Conservation (phyloP, 2,113 vertebrate species). For the Thamnophis sirtalis region DNA sequence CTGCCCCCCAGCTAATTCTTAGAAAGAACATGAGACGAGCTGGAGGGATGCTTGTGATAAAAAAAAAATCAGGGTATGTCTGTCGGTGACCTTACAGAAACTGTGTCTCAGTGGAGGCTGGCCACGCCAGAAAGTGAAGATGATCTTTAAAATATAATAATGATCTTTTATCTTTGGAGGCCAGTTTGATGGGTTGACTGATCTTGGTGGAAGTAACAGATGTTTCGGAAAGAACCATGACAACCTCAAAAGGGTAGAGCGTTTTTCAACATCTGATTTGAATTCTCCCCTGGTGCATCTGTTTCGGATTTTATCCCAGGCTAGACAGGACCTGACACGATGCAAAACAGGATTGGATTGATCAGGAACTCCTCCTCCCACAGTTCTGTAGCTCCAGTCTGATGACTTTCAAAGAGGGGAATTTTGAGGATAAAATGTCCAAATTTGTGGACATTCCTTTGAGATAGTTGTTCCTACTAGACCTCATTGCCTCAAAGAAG, state of each 20-base stretch:
- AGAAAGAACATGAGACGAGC: neutral
- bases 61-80: neutral
- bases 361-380: neutral
- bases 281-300: too few relatives aligned
- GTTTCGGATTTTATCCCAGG: neutral
- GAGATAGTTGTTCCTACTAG: neutral
- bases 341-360: neutral
- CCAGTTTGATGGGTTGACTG: neutral
- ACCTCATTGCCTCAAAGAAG: neutral
- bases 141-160: neutral
- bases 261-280: neutral
- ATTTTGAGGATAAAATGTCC: neutral
- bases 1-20: slow-evolving; percentile 3
- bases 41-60: neutral
- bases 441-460: neutral
- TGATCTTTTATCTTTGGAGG: neutral
- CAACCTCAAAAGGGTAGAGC: neutral
- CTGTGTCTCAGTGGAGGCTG: neutral
- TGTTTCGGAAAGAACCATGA: neutral
- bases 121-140: neutral
- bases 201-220: neutral
- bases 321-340: neutral
- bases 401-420: neutral
- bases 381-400: neutral
- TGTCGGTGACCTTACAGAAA: neutral